Evolutionary conservation across 1,140 invertebrate genomes (phyloP), one percentile per base, ranked within the genome.

Genomic region (Drosophila simulans): DNA sequence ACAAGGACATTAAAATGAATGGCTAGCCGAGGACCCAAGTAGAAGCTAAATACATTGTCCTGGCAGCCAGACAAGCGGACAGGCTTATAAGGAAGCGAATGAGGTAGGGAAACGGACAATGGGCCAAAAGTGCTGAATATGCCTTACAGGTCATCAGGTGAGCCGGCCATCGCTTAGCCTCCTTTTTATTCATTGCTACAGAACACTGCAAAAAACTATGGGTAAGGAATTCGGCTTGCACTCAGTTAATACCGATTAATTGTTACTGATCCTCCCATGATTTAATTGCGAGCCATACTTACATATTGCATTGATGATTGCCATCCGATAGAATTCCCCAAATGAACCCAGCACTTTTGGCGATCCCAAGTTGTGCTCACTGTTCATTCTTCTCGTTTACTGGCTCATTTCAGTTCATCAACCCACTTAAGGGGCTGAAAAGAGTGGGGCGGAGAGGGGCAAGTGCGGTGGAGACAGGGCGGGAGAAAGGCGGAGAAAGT

Each of bases 61-160:
- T 71, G 40, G 34, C 31, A 13, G 15, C 34, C 58, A 45, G 55
- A 31, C 34, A 8, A 34, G 25, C 1, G 40, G 25, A 12, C 17
- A 15, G 11, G 20, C 35, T 31, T 11, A 10, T n/a, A 17, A 2
- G 3, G 11, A 20, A 37, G 13, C 20, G 37, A 20, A 15, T 39
- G 15, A 20, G 39, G 17, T 31, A 37, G 55, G 15, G n/a, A 8
- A 45, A 31, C 37, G 55, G 49, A 46, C 60, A 60, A 77, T 70
- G 54, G 80, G 65, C 66, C 46, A 70, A 83, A 83, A 82, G 49
- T 88, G 82, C 82, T 86, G 82, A 81, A 82, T 74, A 49, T 70
- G 82, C 74, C 60, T 66, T 70, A 48, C 53, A 66, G 52, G 54
- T 51, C 73, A 76, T 57, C 72, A 76, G 73, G 73, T 68, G 37